Percentiles rank a stretch among this genome's conserved stretches.
Conservation (phyloP, 2,113 vertebrate genomes). For the Eublepharis macularius region DNA sequence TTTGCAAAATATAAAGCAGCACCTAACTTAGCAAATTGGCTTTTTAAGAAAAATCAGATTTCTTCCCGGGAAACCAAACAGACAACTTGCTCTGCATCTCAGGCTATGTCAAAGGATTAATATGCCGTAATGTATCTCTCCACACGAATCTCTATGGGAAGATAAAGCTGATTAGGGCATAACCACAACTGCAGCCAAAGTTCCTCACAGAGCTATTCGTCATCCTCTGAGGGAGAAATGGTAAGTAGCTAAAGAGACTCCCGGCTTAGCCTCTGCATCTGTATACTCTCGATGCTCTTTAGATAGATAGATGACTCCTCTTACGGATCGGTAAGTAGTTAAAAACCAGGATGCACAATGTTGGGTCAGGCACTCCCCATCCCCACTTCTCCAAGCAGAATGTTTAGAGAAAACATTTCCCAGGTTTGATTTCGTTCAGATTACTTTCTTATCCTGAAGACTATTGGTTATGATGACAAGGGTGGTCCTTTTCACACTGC, state of each 20-base stretch:
- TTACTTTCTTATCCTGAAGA: too few species aligned
- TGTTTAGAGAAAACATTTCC: too few species aligned
- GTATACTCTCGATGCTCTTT: background rate
- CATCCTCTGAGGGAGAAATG: background rate
- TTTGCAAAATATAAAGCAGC: background rate
- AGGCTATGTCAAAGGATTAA: constrained; percentile 31
- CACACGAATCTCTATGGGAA: constrained; percentile 49
- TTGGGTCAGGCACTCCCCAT: too few species aligned
- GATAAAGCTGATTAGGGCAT: constrained; percentile 47
- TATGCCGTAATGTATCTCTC: constrained; percentile 27
- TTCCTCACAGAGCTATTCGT: background rate
- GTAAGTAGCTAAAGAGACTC: background rate
- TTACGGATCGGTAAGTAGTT: background rate
- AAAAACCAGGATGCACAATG: too few species aligned
- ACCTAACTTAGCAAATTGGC: background rate
- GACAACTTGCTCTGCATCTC: constrained; percentile 9
- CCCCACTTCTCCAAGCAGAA: too few species aligned
- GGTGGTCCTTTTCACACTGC: too few species aligned
- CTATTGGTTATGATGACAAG: too few species aligned
- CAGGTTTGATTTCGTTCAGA: too few species aligned
- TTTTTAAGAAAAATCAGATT: too few species aligned
- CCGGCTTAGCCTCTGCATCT: background rate
- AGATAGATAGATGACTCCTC: background rate
- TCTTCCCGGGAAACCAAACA: constrained; percentile 11
- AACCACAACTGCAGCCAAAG: background rate